A percentile compares a stretch with the other conserved stretches of the same genome.
Conservation (phyloP, 2,888 invertebrate genomes). For the Electrophaes corylata region DNA sequence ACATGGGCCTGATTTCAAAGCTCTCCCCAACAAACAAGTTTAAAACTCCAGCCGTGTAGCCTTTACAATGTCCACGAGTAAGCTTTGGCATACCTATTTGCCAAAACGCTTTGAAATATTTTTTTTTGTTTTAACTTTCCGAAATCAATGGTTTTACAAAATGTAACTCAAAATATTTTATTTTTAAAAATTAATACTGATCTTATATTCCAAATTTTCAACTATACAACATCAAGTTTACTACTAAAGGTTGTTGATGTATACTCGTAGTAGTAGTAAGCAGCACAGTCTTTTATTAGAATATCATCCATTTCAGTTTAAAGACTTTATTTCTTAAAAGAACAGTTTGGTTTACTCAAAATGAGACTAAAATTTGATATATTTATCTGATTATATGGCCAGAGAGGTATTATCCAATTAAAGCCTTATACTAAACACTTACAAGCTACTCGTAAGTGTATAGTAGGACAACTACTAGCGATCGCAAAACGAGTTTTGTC, state of each 20-base stretch:
- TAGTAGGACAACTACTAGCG: constrained; percentile 66
- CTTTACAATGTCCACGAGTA: constrained; percentile 57
- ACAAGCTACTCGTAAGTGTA: constrained; percentile 49
- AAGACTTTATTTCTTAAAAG: no score
- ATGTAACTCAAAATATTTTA: no score
- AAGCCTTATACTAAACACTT: not conserved
- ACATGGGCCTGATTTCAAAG: constrained; percentile 66
- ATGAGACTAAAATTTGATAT: no score
- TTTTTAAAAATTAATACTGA: no score
- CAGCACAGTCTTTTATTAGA: no score
- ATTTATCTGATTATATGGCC: no score
- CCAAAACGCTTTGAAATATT: constrained; percentile 17
- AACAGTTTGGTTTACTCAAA: no score
- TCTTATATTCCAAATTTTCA: no score
- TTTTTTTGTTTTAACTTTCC: not conserved
- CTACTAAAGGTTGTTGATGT: no score
- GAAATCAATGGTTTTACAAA: constrained; percentile 5
- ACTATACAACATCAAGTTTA: no score
- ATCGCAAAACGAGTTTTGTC: constrained; percentile 77
- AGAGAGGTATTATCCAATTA: constrained; percentile 10
- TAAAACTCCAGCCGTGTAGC: constrained; percentile 49
- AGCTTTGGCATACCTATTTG: constrained; percentile 42
- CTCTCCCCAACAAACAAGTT: constrained; percentile 56
- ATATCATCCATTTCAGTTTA: no score
- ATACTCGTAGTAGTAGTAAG: no score